Percentiles rank a stretch among this genome's conserved stretches.
phyloP scores from a whole-genome alignment of 1,140 invertebrate species.

The Whitmania pigra region DNA sequence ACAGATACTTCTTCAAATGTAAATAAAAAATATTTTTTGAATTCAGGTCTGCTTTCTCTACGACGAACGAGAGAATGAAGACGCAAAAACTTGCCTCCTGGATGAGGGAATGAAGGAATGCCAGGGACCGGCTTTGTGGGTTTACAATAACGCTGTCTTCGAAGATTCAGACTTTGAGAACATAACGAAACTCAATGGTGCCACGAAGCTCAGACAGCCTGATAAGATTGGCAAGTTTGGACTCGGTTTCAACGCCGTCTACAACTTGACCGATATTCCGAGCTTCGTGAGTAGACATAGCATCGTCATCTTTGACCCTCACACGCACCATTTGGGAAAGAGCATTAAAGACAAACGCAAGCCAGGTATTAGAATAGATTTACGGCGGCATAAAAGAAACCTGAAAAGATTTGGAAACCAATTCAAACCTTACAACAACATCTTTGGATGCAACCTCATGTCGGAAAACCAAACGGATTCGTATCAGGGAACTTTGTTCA shows the following conservation, averaged over 20 bases:
- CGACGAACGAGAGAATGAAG: slow-evolving; percentile 30
- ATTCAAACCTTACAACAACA: slow-evolving; percentile 32
- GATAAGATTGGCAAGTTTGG: slow-evolving; percentile 37
- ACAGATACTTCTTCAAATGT: not conserved
- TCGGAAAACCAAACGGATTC: slow-evolving; percentile 18
- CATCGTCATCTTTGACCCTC: slow-evolving; percentile 39
- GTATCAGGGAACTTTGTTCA: slow-evolving; percentile 35
- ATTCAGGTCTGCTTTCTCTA: slow-evolving; percentile 34
- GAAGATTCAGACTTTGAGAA: slow-evolving; percentile 31
- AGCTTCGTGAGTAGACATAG: slow-evolving; percentile 34
- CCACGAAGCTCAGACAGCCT: slow-evolving; percentile 32
- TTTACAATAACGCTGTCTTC: slow-evolving; percentile 31
- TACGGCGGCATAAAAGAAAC: slow-evolving; percentile 27
- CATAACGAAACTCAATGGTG: slow-evolving; percentile 32
- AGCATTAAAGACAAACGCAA: slow-evolving; percentile 27
- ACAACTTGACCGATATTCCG: slow-evolving; percentile 39
- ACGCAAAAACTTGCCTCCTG: slow-evolving; percentile 29
- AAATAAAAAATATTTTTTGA: not conserved
- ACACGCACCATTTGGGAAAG: slow-evolving; percentile 31
- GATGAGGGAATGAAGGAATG: slow-evolving; percentile 30
- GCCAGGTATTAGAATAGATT: slow-evolving; percentile 33
- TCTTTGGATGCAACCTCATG: slow-evolving; percentile 32
- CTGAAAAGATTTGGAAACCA: slow-evolving; percentile 30
- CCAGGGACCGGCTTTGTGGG: slow-evolving; percentile 31
- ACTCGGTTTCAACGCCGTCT: slow-evolving; percentile 37